phyloP scores from a whole-genome alignment of 2,888 invertebrate species.

The Cantharis rufa region DNA sequence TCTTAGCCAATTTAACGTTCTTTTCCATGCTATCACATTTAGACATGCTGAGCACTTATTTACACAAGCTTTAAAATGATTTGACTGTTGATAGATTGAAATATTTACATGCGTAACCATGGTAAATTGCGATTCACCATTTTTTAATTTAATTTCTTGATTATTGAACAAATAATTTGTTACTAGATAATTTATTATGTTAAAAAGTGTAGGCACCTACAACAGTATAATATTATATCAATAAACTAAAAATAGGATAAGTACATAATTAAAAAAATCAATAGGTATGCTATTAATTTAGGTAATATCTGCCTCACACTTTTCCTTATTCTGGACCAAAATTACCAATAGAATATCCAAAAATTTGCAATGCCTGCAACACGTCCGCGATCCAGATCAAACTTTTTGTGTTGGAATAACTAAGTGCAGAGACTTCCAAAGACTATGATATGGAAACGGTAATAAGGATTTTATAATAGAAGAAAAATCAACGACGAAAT shows the following conservation, averaged over 20 bases:
- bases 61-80: not conserved
- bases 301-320: too few relatives aligned
- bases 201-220: not conserved
- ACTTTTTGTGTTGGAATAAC: too few relatives aligned
- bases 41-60: not conserved
- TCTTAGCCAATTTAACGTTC: not conserved
- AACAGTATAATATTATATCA: not conserved
- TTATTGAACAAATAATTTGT: not conserved
- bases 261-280: not conserved
- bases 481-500: too few relatives aligned
- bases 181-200: not conserved
- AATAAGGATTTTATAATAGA: too few relatives aligned
- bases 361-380: too few relatives aligned
- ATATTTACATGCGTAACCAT: not conserved
- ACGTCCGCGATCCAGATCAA: too few relatives aligned
- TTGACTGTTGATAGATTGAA: not conserved
- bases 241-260: not conserved
- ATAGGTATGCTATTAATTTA: too few relatives aligned
- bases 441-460: too few relatives aligned
- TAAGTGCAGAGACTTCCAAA: too few relatives aligned
- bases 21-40: not conserved
- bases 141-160: not conserved
- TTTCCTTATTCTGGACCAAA: too few relatives aligned
- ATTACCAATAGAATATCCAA: too few relatives aligned
- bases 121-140: not conserved